A percentile compares a stretch with the other conserved stretches of the same genome.
These are phyloP conservation scores for Azemiops feae DNA, from an alignment of 2,113 vertebrate species.

Conservation along the genomic window DNA sequence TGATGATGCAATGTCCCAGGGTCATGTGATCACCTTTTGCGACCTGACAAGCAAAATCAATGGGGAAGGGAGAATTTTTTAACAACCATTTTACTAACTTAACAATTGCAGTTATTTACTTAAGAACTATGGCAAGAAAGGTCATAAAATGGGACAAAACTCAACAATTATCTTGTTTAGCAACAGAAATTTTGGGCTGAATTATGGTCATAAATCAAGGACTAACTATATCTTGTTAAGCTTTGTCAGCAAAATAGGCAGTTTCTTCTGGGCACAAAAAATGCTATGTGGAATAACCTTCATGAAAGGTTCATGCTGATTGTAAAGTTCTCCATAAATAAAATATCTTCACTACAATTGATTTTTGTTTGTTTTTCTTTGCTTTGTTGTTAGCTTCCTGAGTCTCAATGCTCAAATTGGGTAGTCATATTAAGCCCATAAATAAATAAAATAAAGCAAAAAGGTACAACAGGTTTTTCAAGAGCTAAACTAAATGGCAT, in stretches of 20 bases:
- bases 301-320: accelerated
- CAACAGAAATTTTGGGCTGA: neutral
- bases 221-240: neutral
- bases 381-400: neutral
- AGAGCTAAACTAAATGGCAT: neutral
- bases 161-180: neutral
- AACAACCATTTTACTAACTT: neutral
- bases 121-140: neutral
- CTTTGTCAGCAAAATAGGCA: accelerated
- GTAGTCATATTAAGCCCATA: neutral
- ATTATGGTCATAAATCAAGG: neutral
- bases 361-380: neutral
- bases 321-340: neutral
- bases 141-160: neutral
- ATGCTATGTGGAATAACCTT: neutral
- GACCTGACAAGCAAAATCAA: neutral
- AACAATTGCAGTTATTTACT: neutral
- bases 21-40: neutral
- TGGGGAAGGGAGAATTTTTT: neutral
- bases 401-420: neutral
- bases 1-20: neutral
- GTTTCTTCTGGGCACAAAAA: neutral
- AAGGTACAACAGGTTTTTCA: neutral
- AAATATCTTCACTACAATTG: neutral
- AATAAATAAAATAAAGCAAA: neutral